Percentiles rank a stretch among this genome's conserved stretches.
Evolutionary conservation across 2,113 vertebrate genomes (phyloP).

Genomic region (Thermophis baileyi): DNA sequence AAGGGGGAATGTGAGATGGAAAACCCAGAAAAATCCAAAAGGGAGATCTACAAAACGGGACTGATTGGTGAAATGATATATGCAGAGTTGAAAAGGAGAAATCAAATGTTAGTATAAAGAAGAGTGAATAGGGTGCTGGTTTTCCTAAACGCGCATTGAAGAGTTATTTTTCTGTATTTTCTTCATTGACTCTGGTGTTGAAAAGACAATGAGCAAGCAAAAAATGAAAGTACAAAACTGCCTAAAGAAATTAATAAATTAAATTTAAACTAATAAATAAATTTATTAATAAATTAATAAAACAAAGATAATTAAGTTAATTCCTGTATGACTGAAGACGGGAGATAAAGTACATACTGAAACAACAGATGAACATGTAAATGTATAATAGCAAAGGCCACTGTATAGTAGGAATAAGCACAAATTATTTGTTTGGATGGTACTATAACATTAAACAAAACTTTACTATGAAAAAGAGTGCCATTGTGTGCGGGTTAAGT

Average conservation of each 20-base stretch:
- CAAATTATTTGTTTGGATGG: background rate
- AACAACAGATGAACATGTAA: background rate
- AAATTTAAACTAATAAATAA: background rate
- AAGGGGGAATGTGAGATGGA: background rate
- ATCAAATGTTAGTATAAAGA: background rate
- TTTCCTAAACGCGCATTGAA: background rate
- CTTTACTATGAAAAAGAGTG: background rate
- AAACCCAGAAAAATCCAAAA: background rate
- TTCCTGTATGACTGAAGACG: background rate
- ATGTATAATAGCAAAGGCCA: background rate
- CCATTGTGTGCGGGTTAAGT: background rate
- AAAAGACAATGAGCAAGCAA: background rate
- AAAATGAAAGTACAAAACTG: background rate
- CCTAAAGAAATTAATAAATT: background rate
- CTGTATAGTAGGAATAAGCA: background rate
- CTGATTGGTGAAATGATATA: background rate
- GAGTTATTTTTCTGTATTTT: background rate
- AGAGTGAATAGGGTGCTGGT: background rate
- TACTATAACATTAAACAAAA: background rate
- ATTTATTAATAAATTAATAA: background rate
- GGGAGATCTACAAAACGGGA: background rate
- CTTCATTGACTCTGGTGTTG: background rate
- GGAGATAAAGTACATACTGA: background rate
- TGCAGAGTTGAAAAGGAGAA: background rate
- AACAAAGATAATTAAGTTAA: background rate